Percentiles rank a stretch among this genome's conserved stretches.
Conservation (phyloP, 2,797 vertebrate genomes). For the Propithecus deckenii region DNA sequence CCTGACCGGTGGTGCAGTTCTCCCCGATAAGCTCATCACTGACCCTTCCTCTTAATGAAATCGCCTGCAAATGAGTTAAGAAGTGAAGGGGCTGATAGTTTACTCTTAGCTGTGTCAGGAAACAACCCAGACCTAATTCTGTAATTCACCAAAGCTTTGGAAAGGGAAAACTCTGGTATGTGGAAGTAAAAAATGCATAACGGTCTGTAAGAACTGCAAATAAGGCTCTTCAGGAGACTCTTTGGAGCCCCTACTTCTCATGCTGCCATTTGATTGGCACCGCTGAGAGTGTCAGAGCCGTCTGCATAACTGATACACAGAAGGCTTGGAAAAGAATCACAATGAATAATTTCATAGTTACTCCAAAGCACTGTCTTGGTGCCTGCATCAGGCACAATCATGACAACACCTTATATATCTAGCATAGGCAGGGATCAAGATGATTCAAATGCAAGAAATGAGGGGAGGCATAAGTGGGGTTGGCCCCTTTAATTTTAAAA, state of each 20-base stretch:
- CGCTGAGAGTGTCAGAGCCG: background rate
- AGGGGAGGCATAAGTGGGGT: background rate
- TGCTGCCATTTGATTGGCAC: background rate
- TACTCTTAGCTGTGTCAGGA: conserved; percentile 17
- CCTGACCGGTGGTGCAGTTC: background rate
- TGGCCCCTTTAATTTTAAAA: background rate
- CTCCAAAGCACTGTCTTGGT: background rate
- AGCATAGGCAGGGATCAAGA: background rate
- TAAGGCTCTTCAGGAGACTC: background rate
- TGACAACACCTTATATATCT: background rate
- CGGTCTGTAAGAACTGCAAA: background rate
- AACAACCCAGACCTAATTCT: background rate
- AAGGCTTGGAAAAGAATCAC: background rate
- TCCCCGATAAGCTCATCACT: background rate
- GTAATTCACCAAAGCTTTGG: conserved; percentile 50
- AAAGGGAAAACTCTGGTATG: background rate
- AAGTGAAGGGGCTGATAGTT: background rate
- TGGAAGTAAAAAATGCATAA: background rate
- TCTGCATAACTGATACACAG: background rate
- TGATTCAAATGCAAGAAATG: background rate
- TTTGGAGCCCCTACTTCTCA: background rate
- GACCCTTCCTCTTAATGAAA: background rate
- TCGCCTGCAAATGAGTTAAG: background rate
- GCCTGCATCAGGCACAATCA: background rate
- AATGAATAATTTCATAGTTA: background rate